phyloP scores from a whole-genome alignment of 2,888 invertebrate species.

The Sesamia inferens region DNA sequence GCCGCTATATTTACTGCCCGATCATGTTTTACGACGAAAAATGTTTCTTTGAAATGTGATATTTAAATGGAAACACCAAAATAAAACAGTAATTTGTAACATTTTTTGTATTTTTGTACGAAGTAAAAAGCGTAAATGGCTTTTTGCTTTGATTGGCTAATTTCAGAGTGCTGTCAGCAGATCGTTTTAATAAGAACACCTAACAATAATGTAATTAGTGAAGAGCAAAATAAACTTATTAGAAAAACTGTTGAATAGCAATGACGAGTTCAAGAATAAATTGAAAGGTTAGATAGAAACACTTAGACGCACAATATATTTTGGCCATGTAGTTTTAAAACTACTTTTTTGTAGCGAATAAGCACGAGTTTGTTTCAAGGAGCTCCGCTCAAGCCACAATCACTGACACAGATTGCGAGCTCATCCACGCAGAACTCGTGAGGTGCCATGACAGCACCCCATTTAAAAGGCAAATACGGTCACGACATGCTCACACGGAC shows the following conservation, averaged over 20 bases:
- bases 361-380: conserved; percentile 62
- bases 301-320: conserved; percentile 25
- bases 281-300: conserved; percentile 19
- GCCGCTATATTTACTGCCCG: conserved; percentile 2
- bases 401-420: conserved; percentile 82
- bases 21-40: conserved; percentile 18
- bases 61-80: conserved; percentile 28
- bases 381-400: conserved; percentile 70
- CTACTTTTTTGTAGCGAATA: conserved; percentile 50
- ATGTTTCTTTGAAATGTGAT: conserved; percentile 39
- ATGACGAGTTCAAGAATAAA: conserved; percentile 23
- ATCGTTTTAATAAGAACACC: conserved; percentile 30
- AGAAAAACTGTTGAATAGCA: conserved; percentile 16
- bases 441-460: conserved; percentile 80
- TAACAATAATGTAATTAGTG: conserved; percentile 29
- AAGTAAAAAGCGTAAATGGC: conserved; percentile 22
- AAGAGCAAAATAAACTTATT: background rate
- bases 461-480: conserved; percentile 87
- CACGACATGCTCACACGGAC: conserved; percentile 82
- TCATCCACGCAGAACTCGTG: conserved; percentile 85
- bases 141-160: conserved; percentile 42
- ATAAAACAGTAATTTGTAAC: conserved; percentile 37
- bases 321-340: conserved; percentile 39
- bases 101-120: conserved; percentile 16
- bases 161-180: conserved; percentile 25